A percentile compares a stretch with the other conserved stretches of the same genome.
Conservation (phyloP, 2,888 invertebrate genomes). For the Polietes domitor region DNA sequence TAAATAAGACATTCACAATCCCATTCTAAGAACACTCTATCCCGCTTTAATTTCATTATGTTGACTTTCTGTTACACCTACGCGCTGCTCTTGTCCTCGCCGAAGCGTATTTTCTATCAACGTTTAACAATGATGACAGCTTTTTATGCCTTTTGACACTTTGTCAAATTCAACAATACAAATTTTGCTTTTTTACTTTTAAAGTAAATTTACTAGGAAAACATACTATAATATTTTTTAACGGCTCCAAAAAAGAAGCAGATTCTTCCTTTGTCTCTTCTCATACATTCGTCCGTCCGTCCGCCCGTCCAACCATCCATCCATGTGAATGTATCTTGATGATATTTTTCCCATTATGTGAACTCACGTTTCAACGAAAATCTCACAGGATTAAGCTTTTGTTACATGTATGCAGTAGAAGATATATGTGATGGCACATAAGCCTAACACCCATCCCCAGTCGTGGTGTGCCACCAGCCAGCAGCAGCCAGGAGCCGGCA, state of each 20-base stretch:
- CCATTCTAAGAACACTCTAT: background rate
- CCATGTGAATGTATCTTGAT: constrained; percentile 2
- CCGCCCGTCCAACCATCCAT: background rate
- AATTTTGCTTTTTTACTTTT: background rate
- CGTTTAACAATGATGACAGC: constrained; percentile 27
- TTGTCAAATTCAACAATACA: constrained; percentile 43
- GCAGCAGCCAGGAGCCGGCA: too few relatives aligned
- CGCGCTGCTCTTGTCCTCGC: background rate
- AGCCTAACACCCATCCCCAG: constrained; percentile 39
- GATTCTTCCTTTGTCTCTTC: background rate
- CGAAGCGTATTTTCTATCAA: background rate
- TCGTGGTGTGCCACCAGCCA: too few relatives aligned
- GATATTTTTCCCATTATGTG: constrained; percentile 44
- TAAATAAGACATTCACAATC: background rate
- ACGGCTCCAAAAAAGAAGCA: background rate
- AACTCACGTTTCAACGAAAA: constrained; percentile 59
- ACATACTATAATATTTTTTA: background rate
- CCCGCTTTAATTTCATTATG: background rate
- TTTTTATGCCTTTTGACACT: constrained; percentile 56
- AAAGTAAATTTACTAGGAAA: constrained; percentile 25
- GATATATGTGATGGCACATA: constrained; percentile 18
- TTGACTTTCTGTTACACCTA: background rate
- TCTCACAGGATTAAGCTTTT: constrained; percentile 59
- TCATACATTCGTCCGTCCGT: too few relatives aligned
- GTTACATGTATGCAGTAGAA: constrained; percentile 5